A percentile compares a stretch with the other conserved stretches of the same genome.
Evolutionary conservation across 2,797 vertebrate species (phyloP).

Genomic region (Graptemys geographica): DNA sequence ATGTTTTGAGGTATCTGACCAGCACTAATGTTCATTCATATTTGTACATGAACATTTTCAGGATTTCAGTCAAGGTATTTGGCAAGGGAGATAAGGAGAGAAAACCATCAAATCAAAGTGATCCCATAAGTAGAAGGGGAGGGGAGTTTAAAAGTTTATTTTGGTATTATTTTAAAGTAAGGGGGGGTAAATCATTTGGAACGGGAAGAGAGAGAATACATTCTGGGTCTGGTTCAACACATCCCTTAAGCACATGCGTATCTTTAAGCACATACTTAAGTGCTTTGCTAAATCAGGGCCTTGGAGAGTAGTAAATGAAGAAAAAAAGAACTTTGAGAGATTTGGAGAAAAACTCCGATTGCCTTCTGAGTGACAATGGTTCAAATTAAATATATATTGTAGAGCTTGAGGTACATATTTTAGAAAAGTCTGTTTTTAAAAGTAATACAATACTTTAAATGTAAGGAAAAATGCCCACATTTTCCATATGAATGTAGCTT

Average conservation of each 20-base stretch:
- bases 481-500: conserved; percentile 20
- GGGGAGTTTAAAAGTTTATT: not conserved
- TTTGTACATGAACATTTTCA: conserved; percentile 1
- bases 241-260: not conserved
- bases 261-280: not conserved
- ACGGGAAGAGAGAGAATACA: not conserved
- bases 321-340: conserved; percentile 12
- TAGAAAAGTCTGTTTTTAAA: not conserved
- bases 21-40: not conserved
- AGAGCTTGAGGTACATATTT: not conserved
- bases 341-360: not conserved
- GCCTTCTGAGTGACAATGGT: not conserved
- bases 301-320: not conserved
- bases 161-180: not conserved
- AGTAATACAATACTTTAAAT: conserved; percentile 22
- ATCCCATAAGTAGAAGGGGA: not conserved
- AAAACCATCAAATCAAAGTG: not conserved
- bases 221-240: not conserved
- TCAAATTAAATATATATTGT: not conserved
- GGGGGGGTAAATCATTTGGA: not conserved
- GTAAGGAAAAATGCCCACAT: conserved; percentile 10
- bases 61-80: not conserved
- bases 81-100: not conserved
- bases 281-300: not conserved
- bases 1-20: conserved; percentile 49